A percentile compares a stretch with the other conserved stretches of the same genome.
Evolutionary conservation across 2,797 vertebrate genomes (phyloP).

Genomic region (Oceanodroma leucorhoa): DNA sequence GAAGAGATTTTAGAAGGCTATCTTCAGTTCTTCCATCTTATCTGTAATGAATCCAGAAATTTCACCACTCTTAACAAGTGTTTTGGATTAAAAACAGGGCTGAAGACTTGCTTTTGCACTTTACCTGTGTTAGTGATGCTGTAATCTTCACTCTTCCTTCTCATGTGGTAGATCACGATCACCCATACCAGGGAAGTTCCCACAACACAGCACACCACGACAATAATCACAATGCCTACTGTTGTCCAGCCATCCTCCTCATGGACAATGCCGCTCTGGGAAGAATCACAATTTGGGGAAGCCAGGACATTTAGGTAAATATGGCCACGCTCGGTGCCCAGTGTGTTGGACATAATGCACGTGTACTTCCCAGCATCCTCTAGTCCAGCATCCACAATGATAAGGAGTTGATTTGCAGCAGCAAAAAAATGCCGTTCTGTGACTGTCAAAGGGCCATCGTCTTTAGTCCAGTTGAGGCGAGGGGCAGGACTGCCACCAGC

Average conservation of each 20-base stretch:
- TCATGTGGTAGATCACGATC: constrained; percentile 86
- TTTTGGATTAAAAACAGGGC: background rate
- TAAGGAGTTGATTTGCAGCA: constrained; percentile 83
- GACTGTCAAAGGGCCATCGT: constrained; percentile 78
- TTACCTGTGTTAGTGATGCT: constrained; percentile 83
- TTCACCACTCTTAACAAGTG: background rate
- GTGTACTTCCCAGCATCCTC: constrained; percentile 85
- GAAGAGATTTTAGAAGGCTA: background rate
- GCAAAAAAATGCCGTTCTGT: constrained; percentile 85
- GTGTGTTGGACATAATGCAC: constrained; percentile 83
- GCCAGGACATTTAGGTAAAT: constrained; percentile 81
- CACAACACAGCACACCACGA: constrained; percentile 85
- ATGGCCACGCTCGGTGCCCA: constrained; percentile 83
- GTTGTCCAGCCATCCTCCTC: constrained; percentile 83
- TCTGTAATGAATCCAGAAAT: background rate
- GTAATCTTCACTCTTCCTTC: constrained; percentile 82
- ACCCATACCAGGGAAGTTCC: constrained; percentile 85
- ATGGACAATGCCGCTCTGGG: constrained; percentile 63
- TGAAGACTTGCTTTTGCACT: background rate
- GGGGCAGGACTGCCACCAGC: constrained; percentile 83
- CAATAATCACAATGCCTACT: constrained; percentile 83
- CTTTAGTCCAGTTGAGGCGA: constrained; percentile 86
- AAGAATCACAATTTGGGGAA: constrained; percentile 78
- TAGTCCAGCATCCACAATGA: constrained; percentile 81
- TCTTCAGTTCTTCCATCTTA: background rate